Percentiles rank a stretch among this genome's conserved stretches.
phyloP scores from a whole-genome alignment of 2,888 invertebrate genomes.

The Aricia artaxerxes region DNA sequence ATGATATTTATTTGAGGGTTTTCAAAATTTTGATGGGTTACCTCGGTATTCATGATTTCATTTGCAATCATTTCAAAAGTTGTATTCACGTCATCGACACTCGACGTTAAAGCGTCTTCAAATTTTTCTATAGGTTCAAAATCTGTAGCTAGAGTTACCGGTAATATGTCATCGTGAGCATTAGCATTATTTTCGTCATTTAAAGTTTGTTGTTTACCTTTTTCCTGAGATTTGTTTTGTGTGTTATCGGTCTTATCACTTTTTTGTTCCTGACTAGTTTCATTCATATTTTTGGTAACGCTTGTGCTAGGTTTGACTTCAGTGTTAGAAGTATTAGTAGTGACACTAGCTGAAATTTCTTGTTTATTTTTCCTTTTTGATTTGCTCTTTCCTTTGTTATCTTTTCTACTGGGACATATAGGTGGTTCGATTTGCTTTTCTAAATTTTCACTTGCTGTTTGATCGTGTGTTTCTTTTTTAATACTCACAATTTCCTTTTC shows the following conservation, averaged over 20 bases:
- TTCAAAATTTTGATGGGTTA: constrained; percentile 43
- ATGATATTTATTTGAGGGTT: constrained; percentile 64
- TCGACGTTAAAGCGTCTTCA: constrained; percentile 72
- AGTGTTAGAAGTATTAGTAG: constrained; percentile 34
- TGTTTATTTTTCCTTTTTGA: constrained; percentile 65
- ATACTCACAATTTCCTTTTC: background rate
- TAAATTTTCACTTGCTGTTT: constrained; percentile 26
- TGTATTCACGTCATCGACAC: constrained; percentile 67
- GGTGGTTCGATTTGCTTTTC: constrained; percentile 44
- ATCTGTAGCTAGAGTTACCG: constrained; percentile 36
- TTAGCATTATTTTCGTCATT: constrained; percentile 29
- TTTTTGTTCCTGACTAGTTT: constrained; percentile 48
- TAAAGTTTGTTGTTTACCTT: constrained; percentile 58
- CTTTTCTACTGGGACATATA: constrained; percentile 61
- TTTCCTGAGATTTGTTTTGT: constrained; percentile 49
- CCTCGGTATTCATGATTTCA: constrained; percentile 48
- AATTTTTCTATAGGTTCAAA: constrained; percentile 70
- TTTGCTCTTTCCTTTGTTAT: constrained; percentile 64
- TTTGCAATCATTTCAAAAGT: constrained; percentile 69
- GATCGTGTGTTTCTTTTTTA: constrained; percentile 5
- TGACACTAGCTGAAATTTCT: constrained; percentile 44
- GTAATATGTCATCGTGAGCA: constrained; percentile 35
- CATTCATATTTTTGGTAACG: constrained; percentile 40
- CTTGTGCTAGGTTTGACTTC: constrained; percentile 39
- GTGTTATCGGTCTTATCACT: constrained; percentile 51